phyloP scores from a whole-genome alignment of 2,888 invertebrate genomes.

The Meandrusa payeni region DNA sequence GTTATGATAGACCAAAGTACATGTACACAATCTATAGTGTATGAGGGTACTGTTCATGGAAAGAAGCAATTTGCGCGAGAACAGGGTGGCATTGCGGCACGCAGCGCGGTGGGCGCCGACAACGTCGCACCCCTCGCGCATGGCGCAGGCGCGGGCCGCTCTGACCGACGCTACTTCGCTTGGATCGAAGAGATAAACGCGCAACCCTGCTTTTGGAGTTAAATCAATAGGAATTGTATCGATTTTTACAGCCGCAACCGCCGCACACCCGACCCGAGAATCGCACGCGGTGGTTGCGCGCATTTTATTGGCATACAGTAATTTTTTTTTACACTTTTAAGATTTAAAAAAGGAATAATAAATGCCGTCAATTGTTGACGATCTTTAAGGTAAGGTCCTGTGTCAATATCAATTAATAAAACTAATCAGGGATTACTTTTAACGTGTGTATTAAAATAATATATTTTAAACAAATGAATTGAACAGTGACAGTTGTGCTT shows the following conservation, averaged over 20 bases:
- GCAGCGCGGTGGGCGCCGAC: slow-evolving; percentile 48
- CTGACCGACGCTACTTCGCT: slow-evolving; percentile 44
- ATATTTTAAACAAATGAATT: too few relatives aligned
- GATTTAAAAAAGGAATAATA: slow-evolving; percentile 14
- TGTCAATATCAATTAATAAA: too few relatives aligned
- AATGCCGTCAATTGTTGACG: background rate
- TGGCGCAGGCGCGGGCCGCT: slow-evolving; percentile 56
- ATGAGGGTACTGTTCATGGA: slow-evolving; percentile 22
- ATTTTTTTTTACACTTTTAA: slow-evolving; percentile 11
- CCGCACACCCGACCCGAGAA: slow-evolving; percentile 72
- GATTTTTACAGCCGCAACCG: slow-evolving; percentile 86
- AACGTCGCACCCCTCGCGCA: slow-evolving; percentile 36
- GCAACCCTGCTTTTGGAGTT: slow-evolving; percentile 84
- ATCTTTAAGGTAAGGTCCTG: slow-evolving; percentile 28
- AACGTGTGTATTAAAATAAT: too few relatives aligned
- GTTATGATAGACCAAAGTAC: too few relatives aligned
- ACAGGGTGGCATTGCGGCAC: slow-evolving; percentile 55
- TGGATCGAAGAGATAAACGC: slow-evolving; percentile 89
- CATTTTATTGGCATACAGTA: slow-evolving; percentile 37
- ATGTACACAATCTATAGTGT: slow-evolving; percentile 11
- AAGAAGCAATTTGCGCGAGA: slow-evolving; percentile 61
- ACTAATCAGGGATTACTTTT: too few relatives aligned
- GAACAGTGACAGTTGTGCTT: slow-evolving; percentile 1
- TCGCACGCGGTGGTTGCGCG: slow-evolving; percentile 79
- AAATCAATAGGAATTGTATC: slow-evolving; percentile 88